phyloP scores from a whole-genome alignment of 35 echinoderm and acorn worm genomes.

The Ptychodera flava region DNA sequence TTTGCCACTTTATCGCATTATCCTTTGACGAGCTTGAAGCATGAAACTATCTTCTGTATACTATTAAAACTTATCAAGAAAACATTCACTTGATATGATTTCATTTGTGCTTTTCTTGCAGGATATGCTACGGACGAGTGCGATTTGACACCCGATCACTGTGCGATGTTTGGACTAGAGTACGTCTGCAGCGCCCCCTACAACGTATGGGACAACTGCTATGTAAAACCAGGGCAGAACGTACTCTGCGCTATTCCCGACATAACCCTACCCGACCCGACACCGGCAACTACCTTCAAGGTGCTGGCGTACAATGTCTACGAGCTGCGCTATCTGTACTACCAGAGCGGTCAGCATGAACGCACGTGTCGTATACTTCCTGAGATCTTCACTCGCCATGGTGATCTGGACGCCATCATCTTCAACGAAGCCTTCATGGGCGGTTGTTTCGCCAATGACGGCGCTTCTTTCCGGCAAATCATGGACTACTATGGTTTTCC shows the following conservation, averaged over 20 bases:
- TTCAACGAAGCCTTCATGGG: conserved; percentile 58
- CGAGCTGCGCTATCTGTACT: conserved; percentile 53
- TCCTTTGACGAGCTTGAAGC: too few relatives aligned
- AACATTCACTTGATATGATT: too few relatives aligned
- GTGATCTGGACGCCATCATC: conserved; percentile 48
- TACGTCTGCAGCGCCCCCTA: conserved; percentile 13
- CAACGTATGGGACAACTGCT: background rate
- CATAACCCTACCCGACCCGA: background rate
- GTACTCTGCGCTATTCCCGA: background rate
- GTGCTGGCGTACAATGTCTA: conserved; percentile 51
- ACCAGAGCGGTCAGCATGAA: conserved; percentile 42
- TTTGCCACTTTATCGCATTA: background rate
- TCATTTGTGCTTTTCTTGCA: background rate
- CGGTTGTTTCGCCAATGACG: conserved; percentile 32
- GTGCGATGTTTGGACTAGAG: conserved; percentile 38
- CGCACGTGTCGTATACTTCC: conserved; percentile 42
- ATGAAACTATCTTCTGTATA: too few relatives aligned
- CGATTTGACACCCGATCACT: conserved; percentile 5
- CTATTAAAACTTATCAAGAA: too few relatives aligned
- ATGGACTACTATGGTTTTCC: conserved; percentile 40
- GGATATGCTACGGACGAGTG: background rate
- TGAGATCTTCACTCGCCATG: conserved; percentile 23
- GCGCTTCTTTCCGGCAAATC: conserved; percentile 24
- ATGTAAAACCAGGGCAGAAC: background rate
- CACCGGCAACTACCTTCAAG: conserved; percentile 36